Conservation (phyloP, 2,888 invertebrate genomes). For the Erebia palarica region DNA sequence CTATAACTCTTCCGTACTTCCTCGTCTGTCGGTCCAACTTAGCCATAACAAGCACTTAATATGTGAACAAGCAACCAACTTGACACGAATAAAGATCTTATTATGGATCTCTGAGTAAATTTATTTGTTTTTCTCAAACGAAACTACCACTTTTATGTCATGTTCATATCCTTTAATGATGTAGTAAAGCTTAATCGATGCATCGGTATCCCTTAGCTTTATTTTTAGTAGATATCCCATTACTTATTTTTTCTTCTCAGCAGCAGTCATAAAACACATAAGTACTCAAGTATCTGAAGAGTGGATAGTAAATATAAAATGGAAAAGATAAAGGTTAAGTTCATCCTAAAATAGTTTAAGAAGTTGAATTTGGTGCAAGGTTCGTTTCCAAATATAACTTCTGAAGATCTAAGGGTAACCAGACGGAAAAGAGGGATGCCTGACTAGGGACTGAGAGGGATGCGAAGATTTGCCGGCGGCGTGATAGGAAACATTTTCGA, state of each 20-base stretch:
- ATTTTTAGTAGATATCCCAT: slow-evolving; percentile 11
- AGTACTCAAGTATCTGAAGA: background rate
- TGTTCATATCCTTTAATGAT: slow-evolving; percentile 52
- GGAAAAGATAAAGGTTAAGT: slow-evolving; percentile 14
- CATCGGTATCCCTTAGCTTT: slow-evolving; percentile 15
- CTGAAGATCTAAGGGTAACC: slow-evolving; percentile 53
- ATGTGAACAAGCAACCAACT: slow-evolving; percentile 53
- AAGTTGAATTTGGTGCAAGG: slow-evolving; percentile 16
- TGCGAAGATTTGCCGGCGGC: slow-evolving; percentile 57
- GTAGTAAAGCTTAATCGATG: slow-evolving; percentile 41
- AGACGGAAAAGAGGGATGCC: slow-evolving; percentile 62
- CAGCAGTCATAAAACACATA: background rate
- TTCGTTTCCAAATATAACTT: slow-evolving; percentile 50
- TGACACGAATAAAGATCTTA: slow-evolving; percentile 55
- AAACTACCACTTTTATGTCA: slow-evolving; percentile 63
- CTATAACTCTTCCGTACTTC: slow-evolving; percentile 45
- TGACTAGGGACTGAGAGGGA: no score
- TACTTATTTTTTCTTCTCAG: background rate
- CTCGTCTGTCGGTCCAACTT: slow-evolving; percentile 32
- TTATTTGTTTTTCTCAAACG: slow-evolving; percentile 69
- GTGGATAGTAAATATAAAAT: slow-evolving; percentile 7
- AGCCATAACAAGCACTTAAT: slow-evolving; percentile 57
- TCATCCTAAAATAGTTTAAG: slow-evolving; percentile 25
- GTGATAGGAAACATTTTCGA: slow-evolving; percentile 56
- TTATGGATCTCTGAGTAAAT: slow-evolving; percentile 62